Evolutionary conservation across 2,113 vertebrate species (phyloP), one percentile per base, ranked within the genome.

Genomic region (Noturus placidus): DNA sequence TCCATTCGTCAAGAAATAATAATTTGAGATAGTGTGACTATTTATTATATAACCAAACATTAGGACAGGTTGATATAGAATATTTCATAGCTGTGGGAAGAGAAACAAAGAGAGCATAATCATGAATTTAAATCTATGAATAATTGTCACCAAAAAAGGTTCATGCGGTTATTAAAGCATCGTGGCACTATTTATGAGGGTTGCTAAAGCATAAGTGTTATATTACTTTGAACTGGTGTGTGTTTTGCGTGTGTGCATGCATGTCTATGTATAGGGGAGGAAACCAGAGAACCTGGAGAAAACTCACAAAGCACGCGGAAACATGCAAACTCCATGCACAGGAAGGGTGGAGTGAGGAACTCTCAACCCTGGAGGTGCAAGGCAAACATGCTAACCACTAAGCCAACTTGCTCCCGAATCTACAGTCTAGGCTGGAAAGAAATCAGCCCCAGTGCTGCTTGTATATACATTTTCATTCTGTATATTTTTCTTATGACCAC

Each of bases 1-100:
- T 93, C 91, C 92, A 89, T 91, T 92, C 91, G 90, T 91, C 87
- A 92, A 90, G 92, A 94, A 93, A 93, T 92, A 92, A 94, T 93
- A 94, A 94, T 92, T 92, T 90, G 77, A 84, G 81, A 85, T 80
- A 83, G 83, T 87, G 76, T 57, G 81, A 89, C 63, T 83, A 70
- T 88, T 82, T 83, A 87, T 83, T 85, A 65, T 90, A 88, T 91
- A 90, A 88, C 84, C 42, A 84, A 81, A 86, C 54, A 84, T 59
- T 85, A 80, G 50, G 38, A 74, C 79, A 83, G 89, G 81, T 74
- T 76, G 86, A 86, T 89, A 76, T 77, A 54, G n/a, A 89, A 80
- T 82, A 35, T 70, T 70, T 86, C n/a, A 42, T 72, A 59, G 63
- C 56, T 81, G 42, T 30, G 81, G 63, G 78, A 33, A 27, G 67